Percentiles rank a stretch among this genome's conserved stretches.
phyloP scores from a whole-genome alignment of 2,113 vertebrate species.

The Protobothrops flavoviridis region DNA sequence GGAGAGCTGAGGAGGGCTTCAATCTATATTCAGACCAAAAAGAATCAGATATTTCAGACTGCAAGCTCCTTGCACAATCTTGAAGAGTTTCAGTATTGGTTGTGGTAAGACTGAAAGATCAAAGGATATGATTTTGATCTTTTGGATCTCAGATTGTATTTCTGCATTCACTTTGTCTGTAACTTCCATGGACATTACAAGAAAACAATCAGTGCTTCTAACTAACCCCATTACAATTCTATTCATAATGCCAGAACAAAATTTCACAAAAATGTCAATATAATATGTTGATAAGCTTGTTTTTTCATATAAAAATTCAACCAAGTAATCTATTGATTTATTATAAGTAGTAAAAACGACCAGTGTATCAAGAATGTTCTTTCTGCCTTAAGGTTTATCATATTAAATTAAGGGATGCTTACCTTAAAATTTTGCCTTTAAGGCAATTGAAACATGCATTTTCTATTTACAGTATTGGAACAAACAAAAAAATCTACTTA shows the following conservation, averaged over 20 bases:
- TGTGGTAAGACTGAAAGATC: neutral
- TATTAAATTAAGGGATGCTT: neutral
- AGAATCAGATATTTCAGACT: neutral
- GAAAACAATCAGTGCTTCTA: neutral
- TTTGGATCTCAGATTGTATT: neutral
- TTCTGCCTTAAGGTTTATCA: neutral
- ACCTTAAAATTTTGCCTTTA: neutral
- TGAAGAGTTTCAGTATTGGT: neutral
- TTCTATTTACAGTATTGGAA: neutral
- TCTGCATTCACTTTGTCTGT: neutral
- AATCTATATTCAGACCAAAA: neutral
- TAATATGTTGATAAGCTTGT: neutral
- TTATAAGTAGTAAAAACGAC: neutral
- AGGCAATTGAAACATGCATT: neutral
- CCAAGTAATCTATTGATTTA: neutral
- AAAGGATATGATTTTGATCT: neutral
- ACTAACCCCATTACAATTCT: neutral
- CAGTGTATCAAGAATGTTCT: neutral
- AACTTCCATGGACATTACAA: neutral
- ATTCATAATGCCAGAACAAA: neutral
- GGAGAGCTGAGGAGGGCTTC: neutral
- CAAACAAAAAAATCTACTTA: neutral
- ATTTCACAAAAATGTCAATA: neutral
- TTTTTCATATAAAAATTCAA: neutral
- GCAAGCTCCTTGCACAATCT: neutral